These are phyloP conservation scores for Bufo gargarizans DNA, from an alignment of 2,113 vertebrate species.

Conservation along the genomic window DNA sequence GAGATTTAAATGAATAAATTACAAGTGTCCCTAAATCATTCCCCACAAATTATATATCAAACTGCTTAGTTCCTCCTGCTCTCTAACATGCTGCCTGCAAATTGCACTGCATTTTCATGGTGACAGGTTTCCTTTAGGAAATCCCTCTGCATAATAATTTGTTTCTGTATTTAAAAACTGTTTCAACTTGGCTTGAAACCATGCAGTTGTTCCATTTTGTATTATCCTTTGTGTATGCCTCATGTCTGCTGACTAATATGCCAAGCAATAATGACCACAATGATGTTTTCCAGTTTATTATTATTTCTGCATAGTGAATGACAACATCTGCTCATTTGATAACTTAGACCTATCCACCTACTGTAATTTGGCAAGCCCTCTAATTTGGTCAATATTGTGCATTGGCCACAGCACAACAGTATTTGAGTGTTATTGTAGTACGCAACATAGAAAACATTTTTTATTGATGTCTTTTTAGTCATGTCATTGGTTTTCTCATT, in stretches of 20 bases:
- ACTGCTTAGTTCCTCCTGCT: no score
- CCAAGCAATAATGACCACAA: neutral
- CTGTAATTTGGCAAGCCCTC: neutral
- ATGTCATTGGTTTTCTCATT: neutral
- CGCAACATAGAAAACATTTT: neutral
- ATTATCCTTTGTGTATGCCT: neutral
- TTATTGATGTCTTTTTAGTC: neutral
- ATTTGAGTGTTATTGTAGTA: neutral
- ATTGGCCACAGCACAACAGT: neutral
- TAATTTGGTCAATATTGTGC: neutral
- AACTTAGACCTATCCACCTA: neutral
- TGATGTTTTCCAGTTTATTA: slow-evolving; percentile 1
- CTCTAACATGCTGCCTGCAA: no score
- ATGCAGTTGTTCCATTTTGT: neutral
- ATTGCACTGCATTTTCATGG: no score
- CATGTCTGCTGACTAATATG: neutral
- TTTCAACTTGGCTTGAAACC: neutral
- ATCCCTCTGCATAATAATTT: neutral
- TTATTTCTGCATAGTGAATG: slow-evolving; percentile 1
- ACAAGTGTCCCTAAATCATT: no score
- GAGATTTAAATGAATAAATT: no score
- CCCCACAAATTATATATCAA: no score
- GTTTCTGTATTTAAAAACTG: neutral
- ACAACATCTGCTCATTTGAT: neutral
- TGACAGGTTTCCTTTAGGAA: no score